Evolutionary conservation across 2,888 invertebrate genomes (phyloP).

Genomic region (Dryobotodes eremita): DNA sequence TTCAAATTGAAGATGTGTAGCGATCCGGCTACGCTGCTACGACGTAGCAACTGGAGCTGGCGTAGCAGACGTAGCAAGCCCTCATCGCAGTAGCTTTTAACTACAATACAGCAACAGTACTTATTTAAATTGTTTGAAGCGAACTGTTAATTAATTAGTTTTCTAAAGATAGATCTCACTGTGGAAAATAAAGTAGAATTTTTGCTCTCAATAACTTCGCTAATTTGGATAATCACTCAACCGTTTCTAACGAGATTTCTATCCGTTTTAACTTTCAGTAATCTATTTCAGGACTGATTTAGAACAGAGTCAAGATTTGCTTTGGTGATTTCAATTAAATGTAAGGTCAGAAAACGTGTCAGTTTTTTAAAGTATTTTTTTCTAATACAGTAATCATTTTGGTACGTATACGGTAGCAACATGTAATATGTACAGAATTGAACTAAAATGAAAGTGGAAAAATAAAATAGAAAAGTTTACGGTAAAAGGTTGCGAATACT

Average conservation of each 20-base stretch:
- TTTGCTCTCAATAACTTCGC: conserved; percentile 44
- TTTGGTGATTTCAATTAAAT: conserved; percentile 16
- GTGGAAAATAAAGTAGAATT: conserved; percentile 18
- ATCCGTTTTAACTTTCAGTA: conserved; percentile 38
- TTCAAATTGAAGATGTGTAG: conserved; percentile 8
- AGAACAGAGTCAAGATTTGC: conserved; percentile 3
- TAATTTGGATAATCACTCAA: conserved; percentile 53
- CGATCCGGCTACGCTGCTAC: neutral
- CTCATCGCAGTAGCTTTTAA: neutral
- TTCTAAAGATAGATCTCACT: conserved; percentile 11
- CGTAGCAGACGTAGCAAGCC: neutral
- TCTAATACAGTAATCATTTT: too few relatives aligned
- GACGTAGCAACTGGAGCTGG: conserved; percentile 23
- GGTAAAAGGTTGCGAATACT: too few relatives aligned
- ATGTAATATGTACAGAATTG: neutral
- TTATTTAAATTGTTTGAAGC: neutral
- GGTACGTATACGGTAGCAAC: neutral
- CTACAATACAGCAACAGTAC: neutral
- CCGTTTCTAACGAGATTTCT: conserved; percentile 48
- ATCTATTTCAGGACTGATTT: conserved; percentile 39
- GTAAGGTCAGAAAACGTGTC: neutral
- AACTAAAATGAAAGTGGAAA: neutral
- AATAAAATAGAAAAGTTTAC: neutral
- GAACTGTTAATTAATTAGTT: conserved; percentile 17
- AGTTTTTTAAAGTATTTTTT: too few relatives aligned